Evolutionary conservation across 2,888 invertebrate genomes (phyloP).

Genomic region (Acanthoscelides obtectus): DNA sequence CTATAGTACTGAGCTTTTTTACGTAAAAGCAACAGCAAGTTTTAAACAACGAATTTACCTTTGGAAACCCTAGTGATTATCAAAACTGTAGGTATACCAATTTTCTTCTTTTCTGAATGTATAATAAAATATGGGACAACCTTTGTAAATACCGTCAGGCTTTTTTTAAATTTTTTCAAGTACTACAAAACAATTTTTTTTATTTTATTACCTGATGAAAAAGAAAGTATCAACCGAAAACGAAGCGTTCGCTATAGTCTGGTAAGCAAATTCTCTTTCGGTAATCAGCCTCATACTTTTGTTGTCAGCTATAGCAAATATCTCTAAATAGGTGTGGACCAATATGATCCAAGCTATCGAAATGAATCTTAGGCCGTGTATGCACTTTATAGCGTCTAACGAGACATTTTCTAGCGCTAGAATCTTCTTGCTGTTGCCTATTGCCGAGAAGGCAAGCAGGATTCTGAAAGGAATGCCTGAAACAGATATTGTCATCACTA

Average conservation of each 20-base stretch:
- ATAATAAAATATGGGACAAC: no score
- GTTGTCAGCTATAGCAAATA: conserved; percentile 73
- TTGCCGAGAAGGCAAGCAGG: conserved; percentile 69
- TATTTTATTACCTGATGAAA: conserved; percentile 78
- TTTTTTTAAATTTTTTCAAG: no score
- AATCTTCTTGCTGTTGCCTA: conserved; percentile 71
- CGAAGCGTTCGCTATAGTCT: conserved; percentile 79
- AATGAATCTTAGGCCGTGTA: conserved; percentile 73
- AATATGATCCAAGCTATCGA: conserved; percentile 79
- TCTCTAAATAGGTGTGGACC: conserved; percentile 79
- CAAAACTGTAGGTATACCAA: no score
- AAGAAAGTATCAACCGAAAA: conserved; percentile 85
- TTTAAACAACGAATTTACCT: no score
- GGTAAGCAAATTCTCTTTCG: conserved; percentile 73
- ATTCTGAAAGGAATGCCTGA: conserved; percentile 58
- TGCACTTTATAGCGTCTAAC: conserved; percentile 66
- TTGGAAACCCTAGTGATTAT: no score
- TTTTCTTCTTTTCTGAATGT: no score
- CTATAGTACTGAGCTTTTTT: no score
- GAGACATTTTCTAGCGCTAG: conserved; percentile 62
- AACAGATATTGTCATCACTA: conserved; percentile 23
- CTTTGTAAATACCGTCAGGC: no score
- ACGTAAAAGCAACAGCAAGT: no score
- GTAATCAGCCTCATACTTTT: conserved; percentile 68
- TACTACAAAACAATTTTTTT: no score